phyloP scores from a whole-genome alignment of 2,888 invertebrate genomes.

The Teleiodes luculella region DNA sequence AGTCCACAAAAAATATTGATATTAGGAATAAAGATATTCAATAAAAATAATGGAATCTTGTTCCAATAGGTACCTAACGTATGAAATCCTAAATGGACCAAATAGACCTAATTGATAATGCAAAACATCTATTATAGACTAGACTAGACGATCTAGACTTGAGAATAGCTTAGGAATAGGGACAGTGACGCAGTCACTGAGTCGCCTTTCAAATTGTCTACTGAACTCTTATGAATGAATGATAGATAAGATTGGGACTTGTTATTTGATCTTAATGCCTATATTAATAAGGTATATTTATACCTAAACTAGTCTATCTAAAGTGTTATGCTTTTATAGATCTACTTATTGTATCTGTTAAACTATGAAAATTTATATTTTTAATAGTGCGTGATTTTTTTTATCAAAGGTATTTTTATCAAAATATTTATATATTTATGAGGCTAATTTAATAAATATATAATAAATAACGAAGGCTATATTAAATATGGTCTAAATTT shows the following conservation, averaged over 20 bases:
- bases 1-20: neutral
- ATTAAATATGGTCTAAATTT: slow-evolving; percentile 6
- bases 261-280: too few species aligned
- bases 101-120: slow-evolving; percentile 10
- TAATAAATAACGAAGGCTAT: neutral
- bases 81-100: slow-evolving; percentile 22
- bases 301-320: too few species aligned
- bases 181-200: neutral
- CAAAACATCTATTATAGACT: too few species aligned
- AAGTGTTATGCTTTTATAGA: too few species aligned
- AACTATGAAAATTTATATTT: neutral
- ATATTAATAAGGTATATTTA: too few species aligned
- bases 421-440: neutral
- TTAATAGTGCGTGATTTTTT: too few species aligned
- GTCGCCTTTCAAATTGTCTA: too few species aligned
- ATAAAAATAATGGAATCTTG: neutral
- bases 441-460: slow-evolving; percentile 1
- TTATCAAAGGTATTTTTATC: too few species aligned
- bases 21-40: neutral
- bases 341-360: neutral
- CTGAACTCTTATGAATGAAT: too few species aligned
- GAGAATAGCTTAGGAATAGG: neutral
- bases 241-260: too few species aligned
- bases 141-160: neutral
- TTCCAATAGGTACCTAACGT: neutral